These are phyloP conservation scores for Hydropotes inermis DNA, from an alignment of 2,113 vertebrate genomes.

Conservation along the genomic window DNA sequence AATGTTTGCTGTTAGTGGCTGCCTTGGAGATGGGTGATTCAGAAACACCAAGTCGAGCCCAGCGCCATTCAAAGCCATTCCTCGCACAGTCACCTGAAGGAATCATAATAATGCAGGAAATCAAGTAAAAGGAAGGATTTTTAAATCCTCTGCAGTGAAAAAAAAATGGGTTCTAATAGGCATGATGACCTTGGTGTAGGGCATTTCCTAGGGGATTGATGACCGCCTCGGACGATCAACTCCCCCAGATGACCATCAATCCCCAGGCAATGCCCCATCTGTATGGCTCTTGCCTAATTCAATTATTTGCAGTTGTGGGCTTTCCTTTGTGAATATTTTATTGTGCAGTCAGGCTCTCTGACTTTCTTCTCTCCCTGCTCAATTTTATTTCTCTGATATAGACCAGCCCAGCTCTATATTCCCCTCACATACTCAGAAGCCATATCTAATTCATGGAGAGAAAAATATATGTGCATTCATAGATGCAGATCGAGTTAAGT, in stretches of 20 bases:
- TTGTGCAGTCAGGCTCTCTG: constrained; percentile 59
- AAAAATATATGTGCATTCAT: not conserved
- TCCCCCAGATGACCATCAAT: constrained; percentile 60
- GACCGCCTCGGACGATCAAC: constrained; percentile 53
- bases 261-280: constrained; percentile 65
- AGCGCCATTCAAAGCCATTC: constrained; percentile 24
- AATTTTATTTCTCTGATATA: constrained; percentile 18
- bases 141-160: constrained; percentile 10
- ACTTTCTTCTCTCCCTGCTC: constrained; percentile 45
- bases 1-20: not conserved
- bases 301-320: constrained; percentile 71
- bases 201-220: constrained; percentile 67
- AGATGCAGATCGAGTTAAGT: not conserved
- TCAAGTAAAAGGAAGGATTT: constrained; percentile 52
- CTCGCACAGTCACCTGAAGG: constrained; percentile 36
- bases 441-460: not conserved
- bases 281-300: constrained; percentile 72
- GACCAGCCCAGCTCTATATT: not conserved
- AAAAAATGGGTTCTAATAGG: constrained; percentile 43
- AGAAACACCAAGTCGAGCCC: constrained; percentile 30
- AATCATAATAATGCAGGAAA: constrained; percentile 49
- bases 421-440: not conserved
- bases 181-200: constrained; percentile 64
- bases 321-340: constrained; percentile 76
- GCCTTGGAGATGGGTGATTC: not conserved